Evolutionary conservation across 2,113 vertebrate genomes (phyloP).

Genomic region (Ceyx cyanopectus): DNA sequence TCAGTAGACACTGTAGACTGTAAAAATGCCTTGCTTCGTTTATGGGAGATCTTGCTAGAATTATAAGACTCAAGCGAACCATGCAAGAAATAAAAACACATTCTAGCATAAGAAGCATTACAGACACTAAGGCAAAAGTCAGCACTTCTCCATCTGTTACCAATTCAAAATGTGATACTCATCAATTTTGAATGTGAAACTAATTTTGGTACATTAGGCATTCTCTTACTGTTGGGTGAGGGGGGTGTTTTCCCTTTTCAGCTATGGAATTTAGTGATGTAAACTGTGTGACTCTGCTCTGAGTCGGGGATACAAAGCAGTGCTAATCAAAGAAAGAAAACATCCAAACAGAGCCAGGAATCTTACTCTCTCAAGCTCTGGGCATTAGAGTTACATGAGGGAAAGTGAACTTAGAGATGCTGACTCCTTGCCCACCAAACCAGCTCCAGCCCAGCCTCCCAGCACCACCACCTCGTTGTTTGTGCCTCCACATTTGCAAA

Average conservation of each 20-base stretch:
- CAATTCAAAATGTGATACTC: slow-evolving; percentile 74
- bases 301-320: not conserved
- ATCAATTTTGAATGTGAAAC: slow-evolving; percentile 69
- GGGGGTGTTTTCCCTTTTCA: slow-evolving; percentile 44
- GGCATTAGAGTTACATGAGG: not conserved
- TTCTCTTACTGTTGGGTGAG: slow-evolving; percentile 44
- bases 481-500: not conserved
- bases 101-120: slow-evolving; percentile 69
- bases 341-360: not conserved
- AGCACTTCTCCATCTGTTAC: slow-evolving; percentile 80
- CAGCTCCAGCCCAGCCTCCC: not conserved
- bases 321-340: not conserved
- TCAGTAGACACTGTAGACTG: not conserved
- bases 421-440: not conserved
- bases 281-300: slow-evolving; percentile 29
- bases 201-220: slow-evolving; percentile 60
- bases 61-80: slow-evolving; percentile 57
- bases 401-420: not conserved
- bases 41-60: slow-evolving; percentile 61
- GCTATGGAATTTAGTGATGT: not conserved
- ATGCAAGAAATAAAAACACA: slow-evolving; percentile 78
- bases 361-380: not conserved
- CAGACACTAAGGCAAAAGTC: slow-evolving; percentile 72
- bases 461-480: not conserved
- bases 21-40: slow-evolving; percentile 50